These are phyloP conservation scores for Ophiothrix spiculata DNA, from an alignment of 35 echinoderm and acorn worm genomes.

Conservation along the genomic window DNA sequence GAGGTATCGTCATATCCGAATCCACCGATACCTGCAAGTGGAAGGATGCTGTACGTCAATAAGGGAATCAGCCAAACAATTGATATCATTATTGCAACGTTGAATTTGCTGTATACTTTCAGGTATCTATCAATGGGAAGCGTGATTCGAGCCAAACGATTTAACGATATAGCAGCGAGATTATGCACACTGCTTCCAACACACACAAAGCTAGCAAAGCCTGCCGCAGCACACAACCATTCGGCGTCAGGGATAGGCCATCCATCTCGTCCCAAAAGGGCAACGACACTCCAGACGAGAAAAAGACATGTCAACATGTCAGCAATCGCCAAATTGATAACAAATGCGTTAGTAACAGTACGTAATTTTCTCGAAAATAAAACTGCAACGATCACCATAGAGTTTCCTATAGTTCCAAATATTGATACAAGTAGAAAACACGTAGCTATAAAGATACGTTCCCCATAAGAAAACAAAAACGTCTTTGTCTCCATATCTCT, in stretches of 20 bases:
- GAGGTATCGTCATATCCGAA: constrained; percentile 22
- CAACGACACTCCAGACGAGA: neutral
- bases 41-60: neutral
- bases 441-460: neutral
- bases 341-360: constrained; percentile 10
- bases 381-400: constrained; percentile 8
- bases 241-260: neutral
- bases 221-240: neutral
- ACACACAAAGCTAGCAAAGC: neutral
- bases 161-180: neutral
- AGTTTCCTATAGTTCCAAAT: neutral
- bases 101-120: neutral
- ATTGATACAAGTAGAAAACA: neutral
- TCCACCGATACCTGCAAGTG: constrained; percentile 12
- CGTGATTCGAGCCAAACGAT: constrained; percentile 13
- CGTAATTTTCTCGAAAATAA: neutral
- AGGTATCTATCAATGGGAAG: neutral
- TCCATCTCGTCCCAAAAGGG: neutral
- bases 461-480: too few relatives aligned
- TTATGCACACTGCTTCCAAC: constrained; percentile 2
- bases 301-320: neutral
- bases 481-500: too few relatives aligned
- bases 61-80: constrained; percentile 38
- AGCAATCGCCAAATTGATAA: constrained; percentile 2
- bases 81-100: constrained; percentile 4